Base-by-base conservation (phyloP, 2,113 vertebrate genomes). In the Podilymbus podiceps region DNA sequence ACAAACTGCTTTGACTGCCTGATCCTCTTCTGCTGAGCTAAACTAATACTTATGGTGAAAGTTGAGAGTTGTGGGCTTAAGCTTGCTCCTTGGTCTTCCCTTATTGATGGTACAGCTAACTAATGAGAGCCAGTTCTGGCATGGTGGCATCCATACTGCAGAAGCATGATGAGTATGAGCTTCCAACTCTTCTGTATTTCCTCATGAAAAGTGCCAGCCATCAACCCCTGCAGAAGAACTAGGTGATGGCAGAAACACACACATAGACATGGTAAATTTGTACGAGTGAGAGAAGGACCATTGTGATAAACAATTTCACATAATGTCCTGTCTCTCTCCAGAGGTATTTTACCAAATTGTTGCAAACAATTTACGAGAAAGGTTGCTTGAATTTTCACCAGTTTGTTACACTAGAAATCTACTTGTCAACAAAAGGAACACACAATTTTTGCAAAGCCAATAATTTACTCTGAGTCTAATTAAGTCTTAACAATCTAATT, bases 21-120 rank as follows among this genome's bases (percentile, higher is more conserved):
- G 27, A 24, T 38, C 20, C 23, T 52, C 23, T 82, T 73, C 55
- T 76, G 35, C 27, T 58, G 35, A 92, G 17, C 8, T 87, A 55
- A 56, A 33, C 27, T 50, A 72, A 56, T 62, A n/a, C 12, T 63
- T 50, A 52, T 2, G 6, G 23, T 47, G 59, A 40, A 20, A 60
- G 30, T 20, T 2, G 2, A 60, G 33, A 22, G 30, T 20, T 0
- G 0, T 33, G 31, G 52, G 27, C 8, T 59, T 42, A 52, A 59
- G 46, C 11, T n/a, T 59, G 44, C 44, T 59, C 14, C 52, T 79
- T 38, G 15, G 18, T 33, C 31, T 58, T 58, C 33, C 22, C 2
- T 46, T 72, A 40, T 53, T 79, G 53, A 73, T 40, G 24, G 13
- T 46, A n/a, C 47, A 68, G 16, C 7, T 67, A 40, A 46, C 20